phyloP scores from a whole-genome alignment of 2,797 vertebrate genomes.

The Aselliscus stoliczkanus region DNA sequence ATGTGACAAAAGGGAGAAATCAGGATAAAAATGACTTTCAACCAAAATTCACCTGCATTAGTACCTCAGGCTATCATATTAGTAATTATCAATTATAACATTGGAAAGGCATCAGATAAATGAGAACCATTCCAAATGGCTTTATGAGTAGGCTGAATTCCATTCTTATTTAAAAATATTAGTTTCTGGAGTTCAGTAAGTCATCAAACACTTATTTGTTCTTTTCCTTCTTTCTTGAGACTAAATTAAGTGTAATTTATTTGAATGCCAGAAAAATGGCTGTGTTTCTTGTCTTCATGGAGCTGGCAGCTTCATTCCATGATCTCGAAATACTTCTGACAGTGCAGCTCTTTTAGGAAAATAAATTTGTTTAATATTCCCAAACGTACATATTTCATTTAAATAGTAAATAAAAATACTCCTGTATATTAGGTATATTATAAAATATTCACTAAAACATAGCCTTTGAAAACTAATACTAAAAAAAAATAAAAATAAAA shows the following conservation, averaged over 20 bases:
- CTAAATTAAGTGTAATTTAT: background rate
- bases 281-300: fast-evolving
- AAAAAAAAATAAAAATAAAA: no score
- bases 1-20: background rate
- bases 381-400: background rate
- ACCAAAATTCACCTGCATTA: background rate
- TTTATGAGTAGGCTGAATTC: background rate
- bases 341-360: background rate
- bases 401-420: background rate
- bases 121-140: background rate
- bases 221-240: background rate
- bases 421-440: background rate
- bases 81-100: background rate
- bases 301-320: background rate
- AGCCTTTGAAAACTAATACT: background rate
- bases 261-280: background rate
- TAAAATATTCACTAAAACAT: background rate
- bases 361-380: background rate
- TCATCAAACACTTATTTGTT: background rate
- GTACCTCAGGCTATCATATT: background rate
- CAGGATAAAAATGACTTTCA: background rate
- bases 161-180: background rate
- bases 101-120: background rate
- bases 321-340: background rate
- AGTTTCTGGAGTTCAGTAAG: background rate